Base-by-base conservation (phyloP, 2,888 invertebrate genomes). In the Scelioninae gen. 1 region DNA sequence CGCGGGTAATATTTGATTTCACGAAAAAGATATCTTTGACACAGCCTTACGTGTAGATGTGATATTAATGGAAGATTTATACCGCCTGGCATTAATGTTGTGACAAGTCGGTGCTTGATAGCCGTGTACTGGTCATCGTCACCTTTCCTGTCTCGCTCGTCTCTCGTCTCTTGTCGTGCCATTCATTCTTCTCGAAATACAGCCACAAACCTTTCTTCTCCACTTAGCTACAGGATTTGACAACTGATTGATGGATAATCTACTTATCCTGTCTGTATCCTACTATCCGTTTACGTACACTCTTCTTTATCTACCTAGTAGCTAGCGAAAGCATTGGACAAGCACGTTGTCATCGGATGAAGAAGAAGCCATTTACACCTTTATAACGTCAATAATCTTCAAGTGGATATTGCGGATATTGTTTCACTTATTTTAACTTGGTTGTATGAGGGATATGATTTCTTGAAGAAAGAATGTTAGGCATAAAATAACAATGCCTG, bases 241-340 rank as follows among this genome's bases (percentile, higher is more conserved):
- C 87, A 88, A 80, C 76, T 78, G 84, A 85, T 87, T 89, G 88
- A 89, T 88, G 87, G 87, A 87, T 89, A 88, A 86, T 89, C 90
- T 89, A 87, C 87, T 90, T 89, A 88, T 90, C 88, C 83, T 84
- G 80, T 79, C 63, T 65, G 82, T 78, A 84, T 79, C 85, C 65
- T 75, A 56, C 74, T 82, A 77, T 80, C 76, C 58, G 66, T 84
- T 83, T 82, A 84, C 78, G 51, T 58, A 45, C 60, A 60, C 56
- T 78, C 58, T 66, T 40, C 69, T 79, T 69, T 75, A 75, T 65
- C 71, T 34, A 72, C 53, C 34, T 45, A 51, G 62, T 69, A 45
- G 29, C 55, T 29, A 31, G 58, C 68, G 77, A 71, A 66, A 77
- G 66, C 55, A 60, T 60, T 43, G 69, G 63, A 75, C 68, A 81